Evolutionary conservation across 2,113 vertebrate species (phyloP).

Genomic region (Poecilia latipinna): DNA sequence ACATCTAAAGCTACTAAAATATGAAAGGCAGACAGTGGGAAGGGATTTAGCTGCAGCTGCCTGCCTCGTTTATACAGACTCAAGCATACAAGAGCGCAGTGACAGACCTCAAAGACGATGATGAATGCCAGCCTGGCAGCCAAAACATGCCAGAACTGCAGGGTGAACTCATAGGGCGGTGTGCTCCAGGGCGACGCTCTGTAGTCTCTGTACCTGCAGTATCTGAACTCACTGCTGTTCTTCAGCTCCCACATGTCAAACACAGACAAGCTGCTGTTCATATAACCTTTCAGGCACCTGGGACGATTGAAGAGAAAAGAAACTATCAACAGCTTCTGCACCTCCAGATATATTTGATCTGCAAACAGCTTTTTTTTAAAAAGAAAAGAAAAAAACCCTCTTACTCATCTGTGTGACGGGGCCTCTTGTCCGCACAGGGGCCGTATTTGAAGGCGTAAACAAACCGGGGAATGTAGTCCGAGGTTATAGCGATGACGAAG

Average conservation of each 20-base stretch:
- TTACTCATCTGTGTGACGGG: conserved; percentile 82
- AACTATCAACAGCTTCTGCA: not conserved
- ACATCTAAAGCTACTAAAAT: conserved; percentile 17
- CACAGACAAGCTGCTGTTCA: conserved; percentile 95
- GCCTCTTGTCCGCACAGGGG: conserved; percentile 88
- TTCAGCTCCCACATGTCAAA: conserved; percentile 89
- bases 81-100: conserved; percentile 15
- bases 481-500: conserved; percentile 98
- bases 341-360: not conserved
- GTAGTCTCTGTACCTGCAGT: conserved; percentile 97
- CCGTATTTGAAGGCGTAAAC: conserved; percentile 98
- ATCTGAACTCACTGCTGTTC: conserved; percentile 82
- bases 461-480: conserved; percentile 98
- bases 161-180: conserved; percentile 91
- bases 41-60: conserved; percentile 62
- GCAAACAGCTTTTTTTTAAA: too few species aligned
- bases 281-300: conserved; percentile 94
- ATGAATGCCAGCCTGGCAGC: conserved; percentile 96
- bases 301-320: conserved; percentile 11
- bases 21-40: conserved; percentile 8
- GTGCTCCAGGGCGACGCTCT: conserved; percentile 92
- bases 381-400: not conserved
- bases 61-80: conserved; percentile 26
- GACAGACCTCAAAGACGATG: conserved; percentile 96
- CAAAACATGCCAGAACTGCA: conserved; percentile 97